Percentiles rank a stretch among this genome's conserved stretches.
These are phyloP conservation scores for Lindbergichthys nudifrons DNA, from an alignment of 2,797 vertebrate species.

Conservation along the genomic window DNA sequence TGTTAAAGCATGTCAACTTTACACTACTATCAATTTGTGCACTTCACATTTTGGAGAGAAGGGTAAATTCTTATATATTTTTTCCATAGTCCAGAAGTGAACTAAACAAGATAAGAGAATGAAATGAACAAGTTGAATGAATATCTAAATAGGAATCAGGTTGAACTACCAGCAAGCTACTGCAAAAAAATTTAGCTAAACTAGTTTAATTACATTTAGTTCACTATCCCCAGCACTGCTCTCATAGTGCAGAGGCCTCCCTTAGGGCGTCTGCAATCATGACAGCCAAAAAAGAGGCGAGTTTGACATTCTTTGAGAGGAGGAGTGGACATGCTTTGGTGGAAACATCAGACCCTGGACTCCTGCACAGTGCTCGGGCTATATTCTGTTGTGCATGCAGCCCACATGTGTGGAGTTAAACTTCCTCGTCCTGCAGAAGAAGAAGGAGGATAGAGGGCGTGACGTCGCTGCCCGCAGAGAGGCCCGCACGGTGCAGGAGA, in stretches of 20 bases:
- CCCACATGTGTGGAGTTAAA: slow-evolving; percentile 48
- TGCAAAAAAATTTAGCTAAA: too few relatives aligned
- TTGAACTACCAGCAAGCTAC: too few relatives aligned
- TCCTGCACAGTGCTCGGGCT: slow-evolving; percentile 11
- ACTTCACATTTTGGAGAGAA: too few relatives aligned
- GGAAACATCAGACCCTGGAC: slow-evolving; percentile 7
- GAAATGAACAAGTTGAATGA: too few relatives aligned
- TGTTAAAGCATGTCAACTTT: too few relatives aligned
- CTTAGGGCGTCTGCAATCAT: not conserved
- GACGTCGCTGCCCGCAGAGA: slow-evolving; percentile 85
- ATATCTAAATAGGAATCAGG: too few relatives aligned
- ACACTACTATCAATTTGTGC: too few relatives aligned
- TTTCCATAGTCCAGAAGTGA: too few relatives aligned
- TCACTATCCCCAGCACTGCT: too few relatives aligned
- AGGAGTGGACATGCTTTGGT: not conserved
- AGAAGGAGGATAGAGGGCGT: slow-evolving; percentile 74
- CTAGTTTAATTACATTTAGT: too few relatives aligned
- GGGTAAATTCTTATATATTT: too few relatives aligned
- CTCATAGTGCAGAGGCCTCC: not conserved
- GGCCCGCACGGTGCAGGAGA: slow-evolving; percentile 62
- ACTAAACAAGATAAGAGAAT: too few relatives aligned
- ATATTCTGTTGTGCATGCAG: not conserved
- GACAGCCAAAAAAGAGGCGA: not conserved
- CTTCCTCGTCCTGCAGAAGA: slow-evolving; percentile 82
- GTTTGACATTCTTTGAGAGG: slow-evolving; percentile 7